Base-by-base conservation (phyloP, 2,888 invertebrate genomes). In the Odontothrips loti region DNA sequence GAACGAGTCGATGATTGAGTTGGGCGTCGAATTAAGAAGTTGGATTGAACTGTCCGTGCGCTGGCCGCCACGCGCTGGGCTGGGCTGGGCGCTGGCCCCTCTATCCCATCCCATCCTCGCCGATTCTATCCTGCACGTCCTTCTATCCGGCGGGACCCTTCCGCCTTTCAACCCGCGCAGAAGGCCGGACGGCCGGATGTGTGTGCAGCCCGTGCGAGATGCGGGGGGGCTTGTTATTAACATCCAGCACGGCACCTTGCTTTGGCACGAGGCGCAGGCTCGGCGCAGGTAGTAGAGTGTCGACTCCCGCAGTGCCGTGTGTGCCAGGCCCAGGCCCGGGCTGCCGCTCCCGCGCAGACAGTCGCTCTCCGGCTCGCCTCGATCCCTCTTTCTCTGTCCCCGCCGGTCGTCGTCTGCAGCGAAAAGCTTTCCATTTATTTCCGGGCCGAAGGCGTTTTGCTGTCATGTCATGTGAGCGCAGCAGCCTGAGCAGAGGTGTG, bases 361-460 rank as follows among this genome's bases (percentile, higher is more conserved):
- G 3, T 43, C n/a, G 51, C 15, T n/a, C 58, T 17, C 58, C 58
- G 48, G 48, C 51, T 17, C 6, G 20, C 15, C 4, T 8, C n/a
- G 58, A 17, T 58, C 20, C 51, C 51, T 51, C 15, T n/a, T n/a
- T 58, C 17, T 58, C 58, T 17, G 58, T 6, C 58, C 58, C 6
- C 17, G 20, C 58, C 58, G 17, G 58, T 4, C 68, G 68, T 75
- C 68, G 68, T 75, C 68, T 75, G 68, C 68, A 23, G 27, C 12
- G 68, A 75, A 75, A 75, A 75, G 68, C 68, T 27, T 75, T 75
- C 68, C 68, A 75, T 75, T 75, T 75, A 75, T 75, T 75, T 75
- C 68, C 68, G 58, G 23, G 12, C 68, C 34, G 34, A 43, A 43
- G 34, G 58, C 27, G 68, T 75, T 75, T 75, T 75, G 68, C 68